Evolutionary conservation across 2,888 invertebrate genomes (phyloP).

Genomic region (Drosophila conformis): DNA sequence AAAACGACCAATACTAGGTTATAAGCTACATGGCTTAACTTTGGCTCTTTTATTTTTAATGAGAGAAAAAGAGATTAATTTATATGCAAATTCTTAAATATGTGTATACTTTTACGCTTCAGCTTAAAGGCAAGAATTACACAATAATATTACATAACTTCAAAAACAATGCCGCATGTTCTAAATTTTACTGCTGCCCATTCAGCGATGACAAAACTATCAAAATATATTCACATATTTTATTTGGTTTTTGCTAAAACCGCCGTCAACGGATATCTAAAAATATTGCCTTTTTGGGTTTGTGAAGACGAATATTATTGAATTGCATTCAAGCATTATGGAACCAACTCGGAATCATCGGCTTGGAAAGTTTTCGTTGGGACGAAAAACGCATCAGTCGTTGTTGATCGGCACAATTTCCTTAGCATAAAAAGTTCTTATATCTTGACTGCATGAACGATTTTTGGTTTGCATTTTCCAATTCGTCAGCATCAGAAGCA

Average conservation of each 20-base stretch:
- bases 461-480: conserved; percentile 4
- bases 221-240: background rate
- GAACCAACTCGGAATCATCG: conserved; percentile 6
- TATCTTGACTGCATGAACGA: background rate
- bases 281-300: background rate
- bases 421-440: background rate
- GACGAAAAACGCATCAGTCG: background rate
- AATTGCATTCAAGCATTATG: conserved; percentile 4
- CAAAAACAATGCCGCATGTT: background rate
- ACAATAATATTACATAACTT: background rate
- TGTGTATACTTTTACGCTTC: background rate
- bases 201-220: background rate
- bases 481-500: conserved; percentile 4
- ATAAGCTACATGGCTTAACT: too few species aligned
- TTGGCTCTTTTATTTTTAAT: background rate
- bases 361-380: background rate
- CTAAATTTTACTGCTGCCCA: background rate
- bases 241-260: background rate
- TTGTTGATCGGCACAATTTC: background rate
- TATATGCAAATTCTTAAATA: background rate
- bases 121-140: background rate
- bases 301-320: conserved; percentile 6
- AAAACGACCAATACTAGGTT: too few species aligned
- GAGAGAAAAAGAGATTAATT: background rate
- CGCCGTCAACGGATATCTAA: background rate